A percentile compares a stretch with the other conserved stretches of the same genome.
phyloP scores from a whole-genome alignment of 2,113 vertebrate species.

The Typhlomys cinereus region DNA sequence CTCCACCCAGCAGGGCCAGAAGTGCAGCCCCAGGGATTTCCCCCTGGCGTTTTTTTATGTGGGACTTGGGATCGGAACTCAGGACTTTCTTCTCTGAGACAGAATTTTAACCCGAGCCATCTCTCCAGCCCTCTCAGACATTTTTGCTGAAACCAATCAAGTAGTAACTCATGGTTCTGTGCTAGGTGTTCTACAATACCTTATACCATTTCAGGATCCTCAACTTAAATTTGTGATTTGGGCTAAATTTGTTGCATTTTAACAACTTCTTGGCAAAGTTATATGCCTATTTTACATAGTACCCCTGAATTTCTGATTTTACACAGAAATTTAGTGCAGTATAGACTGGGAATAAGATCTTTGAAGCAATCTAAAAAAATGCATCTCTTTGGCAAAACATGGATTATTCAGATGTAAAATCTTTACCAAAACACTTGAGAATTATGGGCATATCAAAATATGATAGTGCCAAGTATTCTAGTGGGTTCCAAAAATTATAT shows the following conservation, averaged over 20 bases:
- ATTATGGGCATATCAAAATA: neutral
- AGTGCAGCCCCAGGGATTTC: too few relatives aligned
- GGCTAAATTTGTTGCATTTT: constrained; percentile 1
- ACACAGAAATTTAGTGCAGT: neutral
- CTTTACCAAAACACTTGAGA: neutral
- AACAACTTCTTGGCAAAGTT: neutral
- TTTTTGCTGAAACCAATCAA: neutral
- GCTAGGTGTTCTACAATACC: neutral
- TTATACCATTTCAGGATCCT: neutral
- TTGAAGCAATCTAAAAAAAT: neutral
- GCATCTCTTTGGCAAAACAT: neutral
- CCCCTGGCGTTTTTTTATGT: too few relatives aligned
- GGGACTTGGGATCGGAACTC: too few relatives aligned
- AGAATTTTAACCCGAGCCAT: too few relatives aligned
- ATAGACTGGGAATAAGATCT: neutral
- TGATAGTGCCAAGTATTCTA: neutral
- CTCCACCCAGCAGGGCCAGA: too few relatives aligned
- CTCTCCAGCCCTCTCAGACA: too few relatives aligned
- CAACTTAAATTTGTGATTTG: constrained; percentile 34
- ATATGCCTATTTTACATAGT: neutral
- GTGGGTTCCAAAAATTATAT: neutral
- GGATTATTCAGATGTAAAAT: constrained; percentile 12
- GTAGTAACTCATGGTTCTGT: neutral
- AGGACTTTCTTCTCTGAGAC: too few relatives aligned
- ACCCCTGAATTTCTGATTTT: neutral